These are phyloP conservation scores for Rostratula benghalensis DNA, from an alignment of 2,113 vertebrate species.

Conservation along the genomic window DNA sequence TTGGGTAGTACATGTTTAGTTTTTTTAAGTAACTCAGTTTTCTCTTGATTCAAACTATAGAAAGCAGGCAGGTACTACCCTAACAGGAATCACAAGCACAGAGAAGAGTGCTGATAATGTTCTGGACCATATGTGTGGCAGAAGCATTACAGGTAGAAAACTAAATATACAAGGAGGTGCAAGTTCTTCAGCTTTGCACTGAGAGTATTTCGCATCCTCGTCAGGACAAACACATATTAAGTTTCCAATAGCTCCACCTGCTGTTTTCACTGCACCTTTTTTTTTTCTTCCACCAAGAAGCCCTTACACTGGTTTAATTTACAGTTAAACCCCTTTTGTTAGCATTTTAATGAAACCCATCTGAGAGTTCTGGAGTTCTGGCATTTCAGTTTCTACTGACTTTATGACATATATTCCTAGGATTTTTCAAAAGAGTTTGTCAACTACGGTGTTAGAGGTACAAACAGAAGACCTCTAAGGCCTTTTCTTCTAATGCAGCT, in stretches of 20 bases:
- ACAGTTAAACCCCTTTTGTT: background rate
- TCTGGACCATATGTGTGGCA: background rate
- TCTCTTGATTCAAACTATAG: background rate
- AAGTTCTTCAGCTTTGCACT: background rate
- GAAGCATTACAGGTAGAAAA: background rate
- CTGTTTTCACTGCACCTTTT: slow-evolving; percentile 5
- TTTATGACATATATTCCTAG: background rate
- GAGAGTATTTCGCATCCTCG: background rate
- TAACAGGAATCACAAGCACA: background rate
- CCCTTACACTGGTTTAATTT: background rate
- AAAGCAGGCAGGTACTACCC: background rate
- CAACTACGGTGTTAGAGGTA: background rate
- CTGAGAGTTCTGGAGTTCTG: background rate
- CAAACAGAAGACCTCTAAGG: background rate
- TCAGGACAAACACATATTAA: background rate
- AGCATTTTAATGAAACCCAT: background rate
- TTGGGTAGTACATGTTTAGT: background rate
- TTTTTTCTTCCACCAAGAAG: background rate
- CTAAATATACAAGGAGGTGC: background rate
- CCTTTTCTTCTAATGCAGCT: background rate
- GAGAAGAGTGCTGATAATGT: background rate
- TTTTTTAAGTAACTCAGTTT: background rate
- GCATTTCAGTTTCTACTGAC: background rate
- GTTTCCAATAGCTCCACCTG: slow-evolving; percentile 59
- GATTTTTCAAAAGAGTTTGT: background rate